Base-by-base conservation (phyloP, 2,888 invertebrate genomes). In the Pristionchus maxplancki region DNA sequence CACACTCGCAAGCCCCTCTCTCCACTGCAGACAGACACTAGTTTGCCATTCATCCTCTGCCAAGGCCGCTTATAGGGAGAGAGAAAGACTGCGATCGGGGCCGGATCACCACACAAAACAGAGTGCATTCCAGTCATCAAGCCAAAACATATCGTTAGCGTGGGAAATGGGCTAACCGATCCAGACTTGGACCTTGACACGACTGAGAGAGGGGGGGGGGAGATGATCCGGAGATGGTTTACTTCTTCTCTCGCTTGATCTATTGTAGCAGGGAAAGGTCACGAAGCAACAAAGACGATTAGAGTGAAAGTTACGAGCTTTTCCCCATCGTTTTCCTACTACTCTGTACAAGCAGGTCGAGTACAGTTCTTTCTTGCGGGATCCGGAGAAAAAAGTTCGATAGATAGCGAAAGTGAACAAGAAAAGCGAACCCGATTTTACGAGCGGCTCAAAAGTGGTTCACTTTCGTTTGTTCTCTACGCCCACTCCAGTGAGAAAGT, bases 21-120 rank as follows among this genome's bases (percentile, higher is more conserved):
- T 24, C n/a, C 44, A 24, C 58, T 50, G 8, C 58, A 58, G 58
- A 58, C 44, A 78, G n/a, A 78, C 78, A 78, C 78, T 78, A 78
- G 78, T 78, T 78, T 48, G 78, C 78, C 78, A 44, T 78, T 78
- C 78, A 78, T 78, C 78, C 71, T 48, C 37, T 78, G 78, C n/a
- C 78, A 78, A 78, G 78, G 78, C n/a, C 78, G 44, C 44, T 40
- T 40, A 78, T 78, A 78, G 28, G 17, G 78, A 40, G 44, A 28
- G 44, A 44, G 37, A 78, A 34, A 28, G 78, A 44, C 44, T 34
- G 24, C 17, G 78, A 40, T 24, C 17, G 44, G 48, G 78, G 20
- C 40, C 78, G 78, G 78, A 78, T 78, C 78, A 78, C 71, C 9
- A 78, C n/a, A 48, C 24, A 78, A 78, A 31, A 74, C 74, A 78